Percentiles rank a stretch among this genome's conserved stretches.
phyloP scores from a whole-genome alignment of 2,113 vertebrate genomes.

The Potamarius usumacintae region DNA sequence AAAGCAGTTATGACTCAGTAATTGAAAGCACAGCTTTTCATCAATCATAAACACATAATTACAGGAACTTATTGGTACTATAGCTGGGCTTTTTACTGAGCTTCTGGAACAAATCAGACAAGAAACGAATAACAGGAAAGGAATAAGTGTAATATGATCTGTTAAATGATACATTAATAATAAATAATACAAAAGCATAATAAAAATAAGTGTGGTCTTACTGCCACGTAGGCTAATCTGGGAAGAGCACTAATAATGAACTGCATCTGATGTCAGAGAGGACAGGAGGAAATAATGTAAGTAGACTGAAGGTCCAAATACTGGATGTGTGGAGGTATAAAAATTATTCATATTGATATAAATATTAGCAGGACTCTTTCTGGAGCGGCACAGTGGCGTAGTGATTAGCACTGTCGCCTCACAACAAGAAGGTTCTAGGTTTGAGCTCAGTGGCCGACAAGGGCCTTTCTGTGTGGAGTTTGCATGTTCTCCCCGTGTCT shows the following conservation, averaged over 20 bases:
- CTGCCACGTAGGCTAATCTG: too few species aligned
- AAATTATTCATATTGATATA: neutral
- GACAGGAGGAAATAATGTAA: neutral
- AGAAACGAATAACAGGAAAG: neutral
- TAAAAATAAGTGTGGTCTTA: neutral
- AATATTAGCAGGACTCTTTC: neutral
- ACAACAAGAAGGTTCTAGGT: too few species aligned
- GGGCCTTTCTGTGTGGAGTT: too few species aligned
- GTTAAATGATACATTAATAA: neutral
- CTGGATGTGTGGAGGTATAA: neutral
- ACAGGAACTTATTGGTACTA: neutral
- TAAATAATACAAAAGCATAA: neutral
- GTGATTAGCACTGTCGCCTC: too few species aligned
- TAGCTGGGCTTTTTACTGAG: neutral
- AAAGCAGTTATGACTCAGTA: slow-evolving; percentile 9
- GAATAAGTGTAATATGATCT: too few species aligned
- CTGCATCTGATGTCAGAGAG: neutral
- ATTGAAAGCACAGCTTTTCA: neutral
- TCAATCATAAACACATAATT: slow-evolving; percentile 11
- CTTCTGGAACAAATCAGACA: neutral
- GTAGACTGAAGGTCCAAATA: neutral
- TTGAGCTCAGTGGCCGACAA: too few species aligned
- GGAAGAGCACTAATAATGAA: neutral
- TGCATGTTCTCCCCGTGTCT: too few species aligned
- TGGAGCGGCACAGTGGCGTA: too few species aligned